Conservation (phyloP, 2,797 vertebrate species). For the Liasis olivaceus region DNA sequence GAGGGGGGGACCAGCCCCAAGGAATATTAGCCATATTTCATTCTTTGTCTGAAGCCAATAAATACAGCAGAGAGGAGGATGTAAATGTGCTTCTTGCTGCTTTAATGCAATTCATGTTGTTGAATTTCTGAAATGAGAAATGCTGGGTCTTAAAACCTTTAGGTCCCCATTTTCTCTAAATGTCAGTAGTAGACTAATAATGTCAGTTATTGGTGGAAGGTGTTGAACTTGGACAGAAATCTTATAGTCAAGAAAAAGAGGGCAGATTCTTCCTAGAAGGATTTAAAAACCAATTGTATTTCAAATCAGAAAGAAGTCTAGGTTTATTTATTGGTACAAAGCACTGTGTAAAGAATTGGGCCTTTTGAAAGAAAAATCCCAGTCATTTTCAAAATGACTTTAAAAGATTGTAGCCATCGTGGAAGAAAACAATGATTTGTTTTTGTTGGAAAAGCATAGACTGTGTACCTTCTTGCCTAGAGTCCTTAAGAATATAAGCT, state of each 20-base stretch:
- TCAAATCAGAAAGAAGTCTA: neutral
- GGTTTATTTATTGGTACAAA: neutral
- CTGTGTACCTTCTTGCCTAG: neutral
- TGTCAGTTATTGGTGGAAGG: neutral
- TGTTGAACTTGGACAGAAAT: neutral
- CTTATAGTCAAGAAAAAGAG: too few relatives aligned
- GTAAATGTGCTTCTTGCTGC: too few relatives aligned
- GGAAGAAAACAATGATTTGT: neutral
- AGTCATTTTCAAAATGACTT: neutral
- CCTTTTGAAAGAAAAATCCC: neutral
- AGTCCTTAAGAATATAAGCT: conserved; percentile 40
- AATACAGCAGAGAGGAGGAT: too few relatives aligned
- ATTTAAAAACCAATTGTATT: neutral
- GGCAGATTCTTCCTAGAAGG: neutral
- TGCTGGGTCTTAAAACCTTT: neutral
- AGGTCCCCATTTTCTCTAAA: neutral
- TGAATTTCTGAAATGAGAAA: neutral
- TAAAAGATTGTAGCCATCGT: neutral
- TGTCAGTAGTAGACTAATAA: neutral
- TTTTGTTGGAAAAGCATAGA: neutral
- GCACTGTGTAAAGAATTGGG: neutral
- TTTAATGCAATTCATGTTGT: neutral
- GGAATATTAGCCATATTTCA: neutral
- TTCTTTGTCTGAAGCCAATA: neutral
- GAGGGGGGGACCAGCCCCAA: neutral